These are phyloP conservation scores for Drosophila atripex DNA, from an alignment of 2,888 invertebrate species.

Conservation along the genomic window DNA sequence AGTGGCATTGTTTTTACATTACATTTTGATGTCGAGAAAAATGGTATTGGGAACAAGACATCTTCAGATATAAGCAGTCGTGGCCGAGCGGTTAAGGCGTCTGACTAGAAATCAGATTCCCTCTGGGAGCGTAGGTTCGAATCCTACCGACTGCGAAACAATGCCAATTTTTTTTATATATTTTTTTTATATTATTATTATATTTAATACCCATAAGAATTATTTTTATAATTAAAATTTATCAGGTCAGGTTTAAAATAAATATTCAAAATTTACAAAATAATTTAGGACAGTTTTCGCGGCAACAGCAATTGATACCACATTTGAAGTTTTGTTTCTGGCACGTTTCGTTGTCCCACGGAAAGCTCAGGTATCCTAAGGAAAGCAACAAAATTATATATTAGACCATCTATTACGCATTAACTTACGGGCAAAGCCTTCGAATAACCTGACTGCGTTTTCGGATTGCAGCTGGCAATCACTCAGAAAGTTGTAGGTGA, in stretches of 20 bases:
- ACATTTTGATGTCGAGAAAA: neutral
- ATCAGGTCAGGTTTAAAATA: too few species aligned
- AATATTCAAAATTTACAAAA: slow-evolving; percentile 24
- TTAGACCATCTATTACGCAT: neutral
- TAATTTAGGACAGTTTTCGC: slow-evolving; percentile 23
- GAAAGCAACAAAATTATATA: neutral
- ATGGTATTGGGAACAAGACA: neutral
- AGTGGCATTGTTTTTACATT: neutral
- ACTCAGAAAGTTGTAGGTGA: neutral
- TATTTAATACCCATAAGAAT: neutral
- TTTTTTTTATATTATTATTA: neutral
- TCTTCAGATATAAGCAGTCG: slow-evolving; percentile 73
- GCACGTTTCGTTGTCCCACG: neutral
- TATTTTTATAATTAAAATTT: too few species aligned
- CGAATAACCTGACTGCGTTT: neutral
- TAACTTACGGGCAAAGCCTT: slow-evolving; percentile 32
- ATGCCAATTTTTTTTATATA: too few species aligned
- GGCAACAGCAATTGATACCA: slow-evolving; percentile 35
- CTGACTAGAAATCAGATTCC: slow-evolving; percentile 84
- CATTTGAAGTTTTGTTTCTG: slow-evolving; percentile 6
- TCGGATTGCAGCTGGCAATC: neutral
- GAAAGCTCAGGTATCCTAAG: slow-evolving; percentile 4
- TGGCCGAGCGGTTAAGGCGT: slow-evolving; percentile 84
- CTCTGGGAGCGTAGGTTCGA: slow-evolving; percentile 84
- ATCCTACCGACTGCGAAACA: slow-evolving; percentile 84